Base-by-base conservation (phyloP, 2,888 invertebrate species). In the Nebria brevicollis region DNA sequence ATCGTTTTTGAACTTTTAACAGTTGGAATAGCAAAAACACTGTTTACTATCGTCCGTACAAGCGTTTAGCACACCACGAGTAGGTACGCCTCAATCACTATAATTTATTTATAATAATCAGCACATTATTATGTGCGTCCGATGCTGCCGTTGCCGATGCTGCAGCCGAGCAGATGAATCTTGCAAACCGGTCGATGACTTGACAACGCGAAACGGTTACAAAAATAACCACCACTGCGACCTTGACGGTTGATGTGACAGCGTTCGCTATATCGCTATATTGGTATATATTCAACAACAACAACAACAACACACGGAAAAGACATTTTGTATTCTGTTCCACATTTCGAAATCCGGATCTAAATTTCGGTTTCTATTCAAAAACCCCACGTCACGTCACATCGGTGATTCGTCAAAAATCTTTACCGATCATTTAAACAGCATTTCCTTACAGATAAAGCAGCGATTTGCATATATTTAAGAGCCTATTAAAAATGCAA, bases 181-280 rank as follows among this genome's bases (percentile, higher is more conserved):
- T 54, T 54, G 66, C 74, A 79, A 79, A 79, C 79, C 79, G 79
- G 79, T 79, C 79, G 75, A 75, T 79, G 79, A 79, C 79, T 79
- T 34, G 64, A 34, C 72, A 34, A 25, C 77, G 68, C 41, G 15
- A 41, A 72, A 26, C 70, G 70, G 70, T 25, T 15, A 70, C 26
- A 73, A 73, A 73, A 34, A 73, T 73, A 54, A 54, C 73, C 4
- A 34, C 34, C 34, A 34, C 34, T 34, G 43, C 66, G 80, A 70
- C 80, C 80, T 80, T 80, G 80, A 75, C 65, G 72, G 72, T 25
- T 25, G 20, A 41, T 54, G 64, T 74, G 26, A 68, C 80, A 66
- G 20, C 75, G 34, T 34, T 34, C 4, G 34, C 5, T 34, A 5
- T 2, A 4, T 34, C 4, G 34, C 20, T 20, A 20, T 20, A 20